Conservation (phyloP, 2,113 vertebrate species). For the Propithecus coquereli region DNA sequence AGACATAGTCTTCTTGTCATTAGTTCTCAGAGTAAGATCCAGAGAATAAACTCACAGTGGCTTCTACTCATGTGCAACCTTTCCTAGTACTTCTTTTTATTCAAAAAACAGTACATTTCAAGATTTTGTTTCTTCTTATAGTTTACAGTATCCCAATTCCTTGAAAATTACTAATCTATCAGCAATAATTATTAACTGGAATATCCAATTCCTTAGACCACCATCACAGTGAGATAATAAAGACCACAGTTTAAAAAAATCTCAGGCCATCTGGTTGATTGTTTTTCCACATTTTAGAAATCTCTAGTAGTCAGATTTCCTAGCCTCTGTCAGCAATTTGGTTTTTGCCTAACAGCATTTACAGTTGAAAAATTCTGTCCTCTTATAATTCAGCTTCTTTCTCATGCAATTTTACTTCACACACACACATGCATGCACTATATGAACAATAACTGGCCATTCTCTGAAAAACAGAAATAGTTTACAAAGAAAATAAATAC, state of each 20-base stretch:
- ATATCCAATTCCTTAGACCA: not conserved
- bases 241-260: not conserved
- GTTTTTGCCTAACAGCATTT: slow-evolving; percentile 13
- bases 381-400: slow-evolving; percentile 35
- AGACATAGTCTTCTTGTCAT: not conserved
- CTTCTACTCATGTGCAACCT: not conserved
- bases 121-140: not conserved
- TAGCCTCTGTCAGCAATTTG: not conserved
- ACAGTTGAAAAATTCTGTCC: slow-evolving; percentile 5
- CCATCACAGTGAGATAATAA: not conserved
- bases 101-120: not conserved
- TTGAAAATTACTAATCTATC: not conserved
- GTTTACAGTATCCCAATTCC: not conserved
- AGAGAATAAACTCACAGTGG: not conserved
- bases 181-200: not conserved
- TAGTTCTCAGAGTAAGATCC: not conserved
- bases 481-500: slow-evolving; percentile 12
- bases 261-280: not conserved
- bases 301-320: not conserved
- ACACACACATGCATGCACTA: not conserved
- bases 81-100: slow-evolving; percentile 12
- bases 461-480: not conserved
- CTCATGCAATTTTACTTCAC: slow-evolving; percentile 2
- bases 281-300: slow-evolving; percentile 4
- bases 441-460: not conserved